Percentiles rank a stretch among this genome's conserved stretches.
These are phyloP conservation scores for Drosophila nr. perissopoda DNA, from an alignment of 2,888 invertebrate genomes.

Conservation along the genomic window DNA sequence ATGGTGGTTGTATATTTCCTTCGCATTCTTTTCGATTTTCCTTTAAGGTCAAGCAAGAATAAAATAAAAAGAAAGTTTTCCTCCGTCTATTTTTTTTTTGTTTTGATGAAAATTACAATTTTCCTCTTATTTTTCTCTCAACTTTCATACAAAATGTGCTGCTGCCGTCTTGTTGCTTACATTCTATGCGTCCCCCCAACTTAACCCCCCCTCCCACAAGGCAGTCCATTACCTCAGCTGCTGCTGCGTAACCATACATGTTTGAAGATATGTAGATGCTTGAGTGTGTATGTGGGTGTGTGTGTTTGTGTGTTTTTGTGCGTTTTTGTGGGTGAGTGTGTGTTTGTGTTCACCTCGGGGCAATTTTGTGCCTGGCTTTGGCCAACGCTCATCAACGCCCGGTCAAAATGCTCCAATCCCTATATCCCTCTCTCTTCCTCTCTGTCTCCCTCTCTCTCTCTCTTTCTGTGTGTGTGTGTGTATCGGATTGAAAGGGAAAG, in stretches of 20 bases:
- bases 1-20: neutral
- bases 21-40: slow-evolving; percentile 42
- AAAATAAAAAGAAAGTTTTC: slow-evolving; percentile 75
- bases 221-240: slow-evolving; percentile 19
- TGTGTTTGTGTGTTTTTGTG: slow-evolving; percentile 11
- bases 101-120: slow-evolving; percentile 84
- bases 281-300: neutral
- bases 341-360: slow-evolving; percentile 44
- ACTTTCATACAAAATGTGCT: slow-evolving; percentile 72
- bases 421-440: neutral
- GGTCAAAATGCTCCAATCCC: slow-evolving; percentile 1
- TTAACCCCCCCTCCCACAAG: neutral
- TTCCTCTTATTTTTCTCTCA: slow-evolving; percentile 77
- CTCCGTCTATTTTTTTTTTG: slow-evolving; percentile 40
- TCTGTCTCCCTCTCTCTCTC: slow-evolving; percentile 5
- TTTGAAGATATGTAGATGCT: slow-evolving; percentile 23
- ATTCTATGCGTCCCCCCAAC: slow-evolving; percentile 28
- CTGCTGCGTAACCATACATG: slow-evolving; percentile 62
- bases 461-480: slow-evolving; percentile 17
- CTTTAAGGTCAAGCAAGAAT: slow-evolving; percentile 80
- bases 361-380: slow-evolving; percentile 46
- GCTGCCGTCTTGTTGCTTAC: slow-evolving; percentile 76
- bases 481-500: slow-evolving; percentile 65
- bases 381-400: slow-evolving; percentile 51
- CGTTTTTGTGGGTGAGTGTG: slow-evolving; percentile 16